phyloP scores from a whole-genome alignment of 2,888 invertebrate genomes.

The Congeria kusceri region DNA sequence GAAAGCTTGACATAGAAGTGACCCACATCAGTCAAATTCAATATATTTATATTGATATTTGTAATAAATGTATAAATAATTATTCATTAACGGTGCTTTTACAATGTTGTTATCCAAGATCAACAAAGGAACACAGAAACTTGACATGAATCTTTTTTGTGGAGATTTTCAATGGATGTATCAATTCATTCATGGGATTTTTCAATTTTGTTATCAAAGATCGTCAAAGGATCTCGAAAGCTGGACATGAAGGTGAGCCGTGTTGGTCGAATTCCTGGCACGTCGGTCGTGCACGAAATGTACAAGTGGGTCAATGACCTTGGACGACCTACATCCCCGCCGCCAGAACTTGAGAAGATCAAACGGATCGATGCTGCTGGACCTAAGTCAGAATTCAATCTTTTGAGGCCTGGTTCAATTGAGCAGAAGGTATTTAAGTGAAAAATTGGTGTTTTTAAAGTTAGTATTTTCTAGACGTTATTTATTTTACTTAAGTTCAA shows the following conservation, averaged over 20 bases:
- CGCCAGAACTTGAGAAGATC: slow-evolving; percentile 87
- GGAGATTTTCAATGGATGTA: too few species aligned
- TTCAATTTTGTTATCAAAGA: slow-evolving; percentile 68
- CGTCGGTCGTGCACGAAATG: slow-evolving; percentile 90
- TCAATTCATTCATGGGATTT: too few species aligned
- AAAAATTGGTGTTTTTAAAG: too few species aligned
- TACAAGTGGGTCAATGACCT: slow-evolving; percentile 98
- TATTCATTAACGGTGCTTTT: too few species aligned
- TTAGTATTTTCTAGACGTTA: too few species aligned
- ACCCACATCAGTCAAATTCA: slow-evolving; percentile 81
- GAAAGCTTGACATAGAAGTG: slow-evolving; percentile 76
- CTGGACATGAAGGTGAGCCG: slow-evolving; percentile 79
- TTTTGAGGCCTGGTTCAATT: slow-evolving; percentile 78
- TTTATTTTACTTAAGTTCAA: too few species aligned
- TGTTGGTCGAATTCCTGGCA: slow-evolving; percentile 82
- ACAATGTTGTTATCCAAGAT: too few species aligned
- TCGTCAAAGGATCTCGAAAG: slow-evolving; percentile 76
- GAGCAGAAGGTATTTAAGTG: slow-evolving; percentile 82
- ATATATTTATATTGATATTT: too few species aligned
- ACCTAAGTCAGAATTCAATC: slow-evolving; percentile 76
- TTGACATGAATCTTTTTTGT: too few species aligned
- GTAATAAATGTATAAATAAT: too few species aligned
- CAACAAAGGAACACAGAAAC: too few species aligned
- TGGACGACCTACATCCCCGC: slow-evolving; percentile 94
- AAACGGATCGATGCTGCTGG: slow-evolving; percentile 65